phyloP scores from a whole-genome alignment of 2,797 vertebrate species.

The Sebastes vulpes region DNA sequence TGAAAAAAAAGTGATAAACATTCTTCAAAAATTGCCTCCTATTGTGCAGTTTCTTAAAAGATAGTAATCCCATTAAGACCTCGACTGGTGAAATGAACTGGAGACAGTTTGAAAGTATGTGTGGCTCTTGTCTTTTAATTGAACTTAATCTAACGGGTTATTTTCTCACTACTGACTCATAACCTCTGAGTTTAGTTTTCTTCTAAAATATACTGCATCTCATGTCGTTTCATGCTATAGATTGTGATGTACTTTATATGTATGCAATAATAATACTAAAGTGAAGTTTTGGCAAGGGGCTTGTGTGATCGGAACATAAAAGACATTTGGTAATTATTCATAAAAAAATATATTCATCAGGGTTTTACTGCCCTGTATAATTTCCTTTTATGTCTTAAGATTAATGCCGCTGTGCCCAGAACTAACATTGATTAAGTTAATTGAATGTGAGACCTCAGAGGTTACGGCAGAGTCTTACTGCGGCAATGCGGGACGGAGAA shows the following conservation, averaged over 20 bases:
- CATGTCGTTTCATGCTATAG: not conserved
- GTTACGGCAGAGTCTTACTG: slow-evolving; percentile 24
- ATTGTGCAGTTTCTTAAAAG: not conserved
- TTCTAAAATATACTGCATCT: not conserved
- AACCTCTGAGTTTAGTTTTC: not conserved
- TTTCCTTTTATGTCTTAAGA: slow-evolving; percentile 45
- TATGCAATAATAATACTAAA: slow-evolving; percentile 39
- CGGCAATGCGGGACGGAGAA: slow-evolving; percentile 1
- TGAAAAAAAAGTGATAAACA: not conserved
- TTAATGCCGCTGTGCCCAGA: slow-evolving; percentile 42
- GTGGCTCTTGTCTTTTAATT: not conserved
- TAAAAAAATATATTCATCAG: slow-evolving; percentile 27
- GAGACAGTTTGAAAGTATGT: not conserved
- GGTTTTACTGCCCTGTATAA: slow-evolving; percentile 45
- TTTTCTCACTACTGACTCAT: not conserved
- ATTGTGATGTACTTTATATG: slow-evolving; percentile 24
- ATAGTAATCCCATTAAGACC: not conserved
- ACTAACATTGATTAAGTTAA: slow-evolving; percentile 69
- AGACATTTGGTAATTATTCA: slow-evolving; percentile 49
- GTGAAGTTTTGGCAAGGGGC: slow-evolving; percentile 40
- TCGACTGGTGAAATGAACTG: not conserved
- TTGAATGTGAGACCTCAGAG: slow-evolving; percentile 53
- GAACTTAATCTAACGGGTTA: not conserved
- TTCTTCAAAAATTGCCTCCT: not conserved
- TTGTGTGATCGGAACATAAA: slow-evolving; percentile 23